These are phyloP conservation scores for Cyanoderma ruficeps DNA, from an alignment of 2,113 vertebrate species.

Conservation along the genomic window DNA sequence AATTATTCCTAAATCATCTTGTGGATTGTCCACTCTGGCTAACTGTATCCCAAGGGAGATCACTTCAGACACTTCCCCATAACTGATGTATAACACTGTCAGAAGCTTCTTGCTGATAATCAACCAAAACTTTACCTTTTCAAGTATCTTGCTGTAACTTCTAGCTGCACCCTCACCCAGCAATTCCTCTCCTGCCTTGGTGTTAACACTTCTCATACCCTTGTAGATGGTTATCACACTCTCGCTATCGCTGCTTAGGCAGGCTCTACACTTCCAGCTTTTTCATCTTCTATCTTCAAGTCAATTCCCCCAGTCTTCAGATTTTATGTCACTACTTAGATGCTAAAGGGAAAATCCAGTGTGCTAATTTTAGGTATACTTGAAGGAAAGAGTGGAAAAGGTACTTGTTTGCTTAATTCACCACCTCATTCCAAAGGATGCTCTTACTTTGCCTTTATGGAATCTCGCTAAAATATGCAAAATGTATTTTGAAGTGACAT, in stretches of 20 bases:
- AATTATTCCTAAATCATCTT: not conserved
- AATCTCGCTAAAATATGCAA: not conserved
- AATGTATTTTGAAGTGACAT: not conserved
- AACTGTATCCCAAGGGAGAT: not conserved
- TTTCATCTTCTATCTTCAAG: conserved; percentile 1
- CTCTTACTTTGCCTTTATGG: not conserved
- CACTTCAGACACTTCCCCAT: not conserved
- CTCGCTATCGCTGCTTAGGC: conserved; percentile 4
- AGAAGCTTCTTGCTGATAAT: conserved; percentile 8
- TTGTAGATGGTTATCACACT: conserved; percentile 53
- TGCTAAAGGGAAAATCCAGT: not conserved
- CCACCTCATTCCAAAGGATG: not conserved
- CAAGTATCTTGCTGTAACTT: conserved; percentile 19
- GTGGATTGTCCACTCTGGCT: not conserved
- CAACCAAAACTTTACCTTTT: conserved; percentile 10
- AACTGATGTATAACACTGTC: conserved; percentile 7
- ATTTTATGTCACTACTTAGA: not conserved
- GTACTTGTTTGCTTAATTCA: not conserved
- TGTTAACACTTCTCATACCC: conserved; percentile 19
- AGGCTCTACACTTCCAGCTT: not conserved
- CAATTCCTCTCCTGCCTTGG: conserved; percentile 3
- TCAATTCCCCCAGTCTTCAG: not conserved
- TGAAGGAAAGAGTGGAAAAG: not conserved
- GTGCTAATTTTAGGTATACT: not conserved
- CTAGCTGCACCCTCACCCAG: not conserved